Conservation (phyloP, 2,113 vertebrate genomes). For the Grallaria varia region DNA sequence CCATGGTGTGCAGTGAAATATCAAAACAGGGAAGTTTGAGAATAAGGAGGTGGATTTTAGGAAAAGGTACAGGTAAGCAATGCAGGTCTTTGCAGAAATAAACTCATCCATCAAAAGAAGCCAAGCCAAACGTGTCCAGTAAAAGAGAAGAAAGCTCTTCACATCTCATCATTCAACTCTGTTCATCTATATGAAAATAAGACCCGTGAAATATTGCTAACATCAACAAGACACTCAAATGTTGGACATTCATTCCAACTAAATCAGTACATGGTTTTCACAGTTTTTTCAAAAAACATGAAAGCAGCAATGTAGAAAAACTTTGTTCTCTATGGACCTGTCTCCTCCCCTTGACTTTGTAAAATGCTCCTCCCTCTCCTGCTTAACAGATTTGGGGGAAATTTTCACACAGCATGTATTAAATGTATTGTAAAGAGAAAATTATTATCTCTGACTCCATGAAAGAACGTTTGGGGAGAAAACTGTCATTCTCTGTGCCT, state of each 20-base stretch:
- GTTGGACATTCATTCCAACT: background rate
- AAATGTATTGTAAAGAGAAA: background rate
- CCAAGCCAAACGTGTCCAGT: background rate
- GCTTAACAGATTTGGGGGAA: background rate
- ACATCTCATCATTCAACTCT: background rate
- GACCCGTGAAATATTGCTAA: background rate
- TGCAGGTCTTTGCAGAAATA: background rate
- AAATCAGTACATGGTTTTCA: background rate
- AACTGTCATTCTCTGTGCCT: background rate
- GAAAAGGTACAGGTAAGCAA: background rate
- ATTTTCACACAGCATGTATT: background rate
- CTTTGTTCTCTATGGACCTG: background rate
- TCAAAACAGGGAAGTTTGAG: background rate
- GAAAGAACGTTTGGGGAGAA: background rate
- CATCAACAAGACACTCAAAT: background rate
- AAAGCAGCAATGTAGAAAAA: background rate
- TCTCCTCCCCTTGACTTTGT: background rate
- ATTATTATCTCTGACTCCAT: background rate
- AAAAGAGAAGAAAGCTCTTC: background rate
- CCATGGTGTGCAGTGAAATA: background rate
- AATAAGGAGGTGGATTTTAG: background rate
- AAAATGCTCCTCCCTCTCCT: background rate
- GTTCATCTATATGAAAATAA: constrained; percentile 1
- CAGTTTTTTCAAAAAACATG: background rate
- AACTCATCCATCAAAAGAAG: background rate